phyloP scores from a whole-genome alignment of 2,888 invertebrate species.

The Yponomeuta cagnagella region DNA sequence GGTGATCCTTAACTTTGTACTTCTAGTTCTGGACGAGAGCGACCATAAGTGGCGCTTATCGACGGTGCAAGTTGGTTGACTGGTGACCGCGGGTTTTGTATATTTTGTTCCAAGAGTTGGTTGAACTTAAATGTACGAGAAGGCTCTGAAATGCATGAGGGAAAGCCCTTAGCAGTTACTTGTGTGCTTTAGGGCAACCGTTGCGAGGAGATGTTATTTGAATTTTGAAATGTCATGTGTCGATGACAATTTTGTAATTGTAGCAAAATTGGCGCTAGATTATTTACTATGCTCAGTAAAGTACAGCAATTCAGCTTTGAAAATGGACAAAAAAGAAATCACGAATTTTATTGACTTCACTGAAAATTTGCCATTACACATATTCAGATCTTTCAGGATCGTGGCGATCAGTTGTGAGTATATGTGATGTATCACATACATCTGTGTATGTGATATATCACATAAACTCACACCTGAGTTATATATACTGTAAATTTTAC shows the following conservation, averaged over 20 bases:
- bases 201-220: not conserved
- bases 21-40: not conserved
- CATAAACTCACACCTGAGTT: too few relatives aligned
- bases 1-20: not conserved
- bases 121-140: slow-evolving; percentile 21
- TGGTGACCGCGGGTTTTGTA: slow-evolving; percentile 35
- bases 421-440: too few relatives aligned
- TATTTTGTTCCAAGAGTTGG: slow-evolving; percentile 39
- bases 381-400: too few relatives aligned
- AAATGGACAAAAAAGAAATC: too few relatives aligned
- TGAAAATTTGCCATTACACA: too few relatives aligned
- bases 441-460: too few relatives aligned
- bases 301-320: too few relatives aligned
- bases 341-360: too few relatives aligned
- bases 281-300: too few relatives aligned
- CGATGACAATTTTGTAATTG: not conserved
- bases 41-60: not conserved
- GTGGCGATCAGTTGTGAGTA: too few relatives aligned
- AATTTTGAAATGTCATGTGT: not conserved
- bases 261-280: not conserved
- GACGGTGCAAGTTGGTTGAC: not conserved
- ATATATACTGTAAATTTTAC: too few relatives aligned
- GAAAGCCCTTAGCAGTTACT: not conserved
- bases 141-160: not conserved
- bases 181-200: not conserved